A percentile compares a stretch with the other conserved stretches of the same genome.
These are phyloP conservation scores for Sarcophaga carnaria DNA, from an alignment of 2,888 invertebrate genomes.

Conservation along the genomic window DNA sequence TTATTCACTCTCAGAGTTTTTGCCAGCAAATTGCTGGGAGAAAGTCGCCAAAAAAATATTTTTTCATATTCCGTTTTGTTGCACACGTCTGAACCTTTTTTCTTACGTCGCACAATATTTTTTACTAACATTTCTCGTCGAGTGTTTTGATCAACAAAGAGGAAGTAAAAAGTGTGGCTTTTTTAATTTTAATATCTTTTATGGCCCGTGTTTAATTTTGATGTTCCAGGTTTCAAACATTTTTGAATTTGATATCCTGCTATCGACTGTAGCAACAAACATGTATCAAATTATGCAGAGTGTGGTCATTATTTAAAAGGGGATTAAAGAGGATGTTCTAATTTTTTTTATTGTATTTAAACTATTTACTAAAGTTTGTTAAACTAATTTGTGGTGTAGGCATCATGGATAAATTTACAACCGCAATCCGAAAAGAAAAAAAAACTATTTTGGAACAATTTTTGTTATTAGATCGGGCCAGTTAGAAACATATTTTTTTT, in stretches of 20 bases:
- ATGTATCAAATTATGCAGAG: slow-evolving; percentile 5
- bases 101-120: background rate
- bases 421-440: slow-evolving; percentile 36
- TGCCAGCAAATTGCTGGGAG: too few relatives aligned
- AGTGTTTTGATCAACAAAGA: background rate
- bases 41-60: too few relatives aligned
- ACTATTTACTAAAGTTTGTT: slow-evolving; percentile 42
- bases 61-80: too few relatives aligned
- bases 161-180: background rate
- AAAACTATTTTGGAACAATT: too few relatives aligned
- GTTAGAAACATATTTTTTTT: too few relatives aligned
- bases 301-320: slow-evolving; percentile 22
- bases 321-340: background rate
- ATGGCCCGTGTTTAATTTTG: background rate
- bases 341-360: slow-evolving; percentile 8
- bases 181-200: background rate
- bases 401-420: slow-evolving; percentile 38
- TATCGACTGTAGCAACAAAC: background rate
- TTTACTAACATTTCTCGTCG: background rate
- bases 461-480: too few relatives aligned
- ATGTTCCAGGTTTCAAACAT: slow-evolving; percentile 47
- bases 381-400: slow-evolving; percentile 48
- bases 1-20: too few relatives aligned
- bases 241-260: slow-evolving; percentile 52
- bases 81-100: too few relatives aligned